Evolutionary conservation across 2,113 vertebrate species (phyloP), one percentile per base, ranked within the genome.

Genomic region (Athene noctua): DNA sequence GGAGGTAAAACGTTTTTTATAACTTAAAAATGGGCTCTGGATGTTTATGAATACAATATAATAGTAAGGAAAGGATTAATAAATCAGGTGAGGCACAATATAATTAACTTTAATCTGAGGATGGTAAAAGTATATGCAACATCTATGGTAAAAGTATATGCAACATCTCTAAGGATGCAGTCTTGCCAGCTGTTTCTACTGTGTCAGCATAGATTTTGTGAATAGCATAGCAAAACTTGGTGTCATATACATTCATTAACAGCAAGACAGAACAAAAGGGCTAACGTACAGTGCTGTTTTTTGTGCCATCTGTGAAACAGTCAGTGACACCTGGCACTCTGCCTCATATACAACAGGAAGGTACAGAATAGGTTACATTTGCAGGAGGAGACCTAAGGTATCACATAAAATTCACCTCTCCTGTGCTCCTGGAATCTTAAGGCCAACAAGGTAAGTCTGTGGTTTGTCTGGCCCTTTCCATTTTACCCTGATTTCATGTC

Each of bases 91-190:
- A 72, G 26, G 49, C 51, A 65, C 3, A 54, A 63, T 82, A 77
- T 80, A 93, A 81, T 65, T 93, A 85, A 80, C 40, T 90, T 91
- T 92, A 81, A 82, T 55, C 27, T 80, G 52, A 95, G 10, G 62
- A 38, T 58, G 27, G 13, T 65, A 63, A 75, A 77, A 49, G 9
- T 80, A 14, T 26, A 67, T 51, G 42, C 0, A 3, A 49, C 9
- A 10, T 46, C 14, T 84, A 38, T 58, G 27, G 13, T 65, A 63
- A 75, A 77, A 49, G 9, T 80, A 14, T 26, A 67, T 51, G 42
- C 0, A 3, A 49, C 9, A 10, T 46, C 14, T 84, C 61, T 92
- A 68, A 79, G 22, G 74, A 79, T 52, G 36, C 13, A 59, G 29
- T 62, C 73, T 80, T 92, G 36, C 73, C 82, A 85, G 58, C n/a